Evolutionary conservation across 2,797 vertebrate genomes (phyloP), one percentile per base, ranked within the genome.

Genomic region (Atherinosoma microstoma): DNA sequence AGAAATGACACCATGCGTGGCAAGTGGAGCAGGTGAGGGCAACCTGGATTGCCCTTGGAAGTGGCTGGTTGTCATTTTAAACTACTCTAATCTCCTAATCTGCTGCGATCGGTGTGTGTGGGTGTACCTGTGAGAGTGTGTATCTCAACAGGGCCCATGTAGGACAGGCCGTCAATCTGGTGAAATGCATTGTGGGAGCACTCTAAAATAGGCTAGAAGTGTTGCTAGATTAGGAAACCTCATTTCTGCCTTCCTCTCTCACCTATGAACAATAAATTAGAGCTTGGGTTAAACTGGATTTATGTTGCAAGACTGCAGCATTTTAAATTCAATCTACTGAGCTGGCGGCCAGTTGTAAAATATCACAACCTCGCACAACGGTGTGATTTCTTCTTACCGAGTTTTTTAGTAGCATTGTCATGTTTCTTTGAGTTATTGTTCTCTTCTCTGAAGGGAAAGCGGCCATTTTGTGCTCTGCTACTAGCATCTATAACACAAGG

Each of bases 51-150:
- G 88, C 75, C 92, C 91, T 92, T 92, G 83, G 83, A 79, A 71
- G 60, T 78, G 80, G 53, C 80, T 87, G 67, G 81, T 74, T 42
- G 80, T 86, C 79, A 79, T 83, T 83, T 89, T 84, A 89, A 84
- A 86, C 80, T 49, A 63, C 69, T 38, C 59, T 94, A 94, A 95
- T 93, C 94, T 92, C 72, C 85, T 95, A 92, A 95, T 93, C 91
- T 88, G 80, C 29, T 75, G 40, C 71, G 64, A 77, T 80, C 68
- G 58, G 45, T 45, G 18, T n/a, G 34, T 9, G 34, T 35, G 8
- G 3, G 34, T 8, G 7, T 35, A 35, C 34, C 40, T 61, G 62
- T 60, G 35, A 45, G 59, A 56, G 40, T 61, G 62, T 76, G 45
- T 67, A 57, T 57, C 65, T 75, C 67, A 36, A 60, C 36, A 24